Evolutionary conservation across 2,797 vertebrate species (phyloP).

Genomic region (Rhabdomys pumilio): DNA sequence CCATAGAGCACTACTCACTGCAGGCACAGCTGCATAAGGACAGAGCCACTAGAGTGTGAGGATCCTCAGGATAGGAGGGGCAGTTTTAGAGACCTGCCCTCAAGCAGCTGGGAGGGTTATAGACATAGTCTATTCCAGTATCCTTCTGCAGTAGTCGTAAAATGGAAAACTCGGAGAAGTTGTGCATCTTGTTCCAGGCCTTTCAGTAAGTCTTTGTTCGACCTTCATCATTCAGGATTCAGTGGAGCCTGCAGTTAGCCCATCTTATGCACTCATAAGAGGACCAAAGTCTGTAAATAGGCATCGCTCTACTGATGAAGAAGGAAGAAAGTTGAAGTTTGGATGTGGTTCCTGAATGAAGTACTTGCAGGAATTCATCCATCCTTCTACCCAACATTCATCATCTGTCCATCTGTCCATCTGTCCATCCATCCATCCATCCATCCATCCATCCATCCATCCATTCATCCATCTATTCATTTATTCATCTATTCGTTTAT

Average conservation of each 20-base stretch:
- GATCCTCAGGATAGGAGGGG: neutral
- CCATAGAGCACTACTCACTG: neutral
- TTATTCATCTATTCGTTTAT: too few relatives aligned
- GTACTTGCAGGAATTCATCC: neutral
- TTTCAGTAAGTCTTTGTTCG: neutral
- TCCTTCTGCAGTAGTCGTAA: neutral
- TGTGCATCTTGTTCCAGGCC: neutral
- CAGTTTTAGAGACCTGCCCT: neutral
- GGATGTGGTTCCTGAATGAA: neutral
- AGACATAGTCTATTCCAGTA: neutral
- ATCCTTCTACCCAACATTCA: neutral
- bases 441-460: neutral
- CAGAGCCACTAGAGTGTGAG: neutral
- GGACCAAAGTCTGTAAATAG: fast-evolving
- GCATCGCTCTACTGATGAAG: neutral
- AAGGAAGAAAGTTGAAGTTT: neutral
- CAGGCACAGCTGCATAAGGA: too few relatives aligned
- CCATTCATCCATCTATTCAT: neutral
- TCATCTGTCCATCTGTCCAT: neutral
- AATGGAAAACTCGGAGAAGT: neutral
- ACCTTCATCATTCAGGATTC: neutral
- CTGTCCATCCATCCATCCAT: neutral
- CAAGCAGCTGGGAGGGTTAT: neutral
- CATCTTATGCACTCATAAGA: neutral
- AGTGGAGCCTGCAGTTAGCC: neutral